phyloP scores from a whole-genome alignment of 2,113 vertebrate genomes.

The Balaenoptera acutorostrata region DNA sequence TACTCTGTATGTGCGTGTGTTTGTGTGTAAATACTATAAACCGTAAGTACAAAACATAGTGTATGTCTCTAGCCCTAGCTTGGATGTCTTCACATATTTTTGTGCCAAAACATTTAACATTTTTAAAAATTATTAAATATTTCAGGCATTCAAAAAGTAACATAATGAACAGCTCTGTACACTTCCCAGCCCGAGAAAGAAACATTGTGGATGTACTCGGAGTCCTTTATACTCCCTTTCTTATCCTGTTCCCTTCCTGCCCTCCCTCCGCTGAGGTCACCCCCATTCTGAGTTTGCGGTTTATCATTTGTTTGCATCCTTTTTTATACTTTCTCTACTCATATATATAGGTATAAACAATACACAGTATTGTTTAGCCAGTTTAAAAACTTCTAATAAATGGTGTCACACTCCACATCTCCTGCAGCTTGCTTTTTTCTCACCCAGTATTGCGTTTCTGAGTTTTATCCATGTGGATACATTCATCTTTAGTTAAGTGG shows the following conservation, averaged over 20 bases:
- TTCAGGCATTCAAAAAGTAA: neutral
- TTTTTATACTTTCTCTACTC: neutral
- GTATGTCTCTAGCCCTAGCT: neutral
- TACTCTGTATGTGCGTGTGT: neutral
- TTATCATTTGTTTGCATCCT: neutral
- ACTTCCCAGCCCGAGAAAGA: neutral
- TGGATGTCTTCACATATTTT: neutral
- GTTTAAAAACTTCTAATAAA: neutral
- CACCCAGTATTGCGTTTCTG: neutral
- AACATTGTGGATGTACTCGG: neutral
- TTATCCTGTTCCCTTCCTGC: neutral
- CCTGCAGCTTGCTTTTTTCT: neutral
- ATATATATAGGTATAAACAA: neutral
- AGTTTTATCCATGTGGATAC: neutral
- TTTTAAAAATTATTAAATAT: neutral
- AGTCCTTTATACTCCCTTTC: neutral
- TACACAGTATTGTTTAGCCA: neutral
- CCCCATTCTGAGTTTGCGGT: neutral
- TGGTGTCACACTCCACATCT: rapidly evolving
- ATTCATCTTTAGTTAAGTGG: neutral
- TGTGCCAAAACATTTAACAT: neutral
- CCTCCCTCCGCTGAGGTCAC: neutral
- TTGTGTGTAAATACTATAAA: neutral
- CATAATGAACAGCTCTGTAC: neutral
- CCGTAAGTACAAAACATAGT: neutral